Evolutionary conservation across 2,797 vertebrate genomes (phyloP).

Genomic region (Hafferia zeledoni): DNA sequence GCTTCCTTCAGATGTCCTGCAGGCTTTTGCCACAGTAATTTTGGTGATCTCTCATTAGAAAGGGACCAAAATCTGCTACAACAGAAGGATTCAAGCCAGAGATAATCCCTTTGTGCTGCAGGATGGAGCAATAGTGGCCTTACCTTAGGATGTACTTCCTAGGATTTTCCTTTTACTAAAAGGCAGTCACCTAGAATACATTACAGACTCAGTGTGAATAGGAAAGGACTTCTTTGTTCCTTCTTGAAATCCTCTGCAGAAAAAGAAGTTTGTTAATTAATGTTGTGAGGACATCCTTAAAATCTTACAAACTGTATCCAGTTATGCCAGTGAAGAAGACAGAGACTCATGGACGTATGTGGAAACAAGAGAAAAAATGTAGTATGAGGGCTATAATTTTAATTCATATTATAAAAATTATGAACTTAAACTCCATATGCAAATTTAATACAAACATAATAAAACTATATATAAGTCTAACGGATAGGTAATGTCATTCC

Average conservation of each 20-base stretch:
- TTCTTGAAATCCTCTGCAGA: background rate
- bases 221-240: background rate
- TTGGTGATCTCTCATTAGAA: background rate
- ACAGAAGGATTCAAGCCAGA: background rate
- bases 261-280: background rate
- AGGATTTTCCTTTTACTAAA: background rate
- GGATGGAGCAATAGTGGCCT: background rate
- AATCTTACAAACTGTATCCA: background rate
- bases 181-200: background rate
- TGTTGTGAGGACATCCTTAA: background rate
- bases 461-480: background rate
- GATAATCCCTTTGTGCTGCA: background rate
- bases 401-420: background rate
- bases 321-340: background rate
- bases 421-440: background rate
- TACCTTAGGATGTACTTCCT: background rate
- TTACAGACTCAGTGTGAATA: background rate
- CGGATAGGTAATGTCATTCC: background rate
- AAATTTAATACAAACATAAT: slow-evolving; percentile 39
- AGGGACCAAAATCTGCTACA: background rate
- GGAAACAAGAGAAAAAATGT: background rate
- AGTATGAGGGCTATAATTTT: background rate
- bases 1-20: background rate
- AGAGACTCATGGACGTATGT: background rate
- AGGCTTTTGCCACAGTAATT: background rate